These are phyloP conservation scores for Cryptops parisi DNA, from an alignment of 2,888 invertebrate species.

Conservation along the genomic window DNA sequence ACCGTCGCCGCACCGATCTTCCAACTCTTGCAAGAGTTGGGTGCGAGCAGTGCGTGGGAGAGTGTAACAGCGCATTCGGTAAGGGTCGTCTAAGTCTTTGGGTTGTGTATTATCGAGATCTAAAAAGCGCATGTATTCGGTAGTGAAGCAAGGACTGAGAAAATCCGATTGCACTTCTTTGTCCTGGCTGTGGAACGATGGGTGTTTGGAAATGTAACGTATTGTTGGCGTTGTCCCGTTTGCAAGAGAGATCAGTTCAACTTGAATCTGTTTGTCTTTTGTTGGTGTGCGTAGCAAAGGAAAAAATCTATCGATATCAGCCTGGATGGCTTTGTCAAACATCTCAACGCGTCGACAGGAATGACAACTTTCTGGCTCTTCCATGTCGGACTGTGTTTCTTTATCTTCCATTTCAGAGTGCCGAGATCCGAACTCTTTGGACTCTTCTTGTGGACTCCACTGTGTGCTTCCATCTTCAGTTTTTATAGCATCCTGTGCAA, in stretches of 20 bases:
- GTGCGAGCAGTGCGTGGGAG: slow-evolving; percentile 10
- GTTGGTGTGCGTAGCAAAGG: neutral
- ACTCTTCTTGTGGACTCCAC: slow-evolving; percentile 13
- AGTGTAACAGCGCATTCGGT: slow-evolving; percentile 7
- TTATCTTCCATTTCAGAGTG: slow-evolving; percentile 2
- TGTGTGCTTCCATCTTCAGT: slow-evolving; percentile 9
- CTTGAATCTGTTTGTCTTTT: slow-evolving; percentile 4
- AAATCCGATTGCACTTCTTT: slow-evolving; percentile 4
- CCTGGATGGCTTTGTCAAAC: slow-evolving; percentile 9
- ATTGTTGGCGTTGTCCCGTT: neutral
- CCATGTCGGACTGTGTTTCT: slow-evolving; percentile 7
- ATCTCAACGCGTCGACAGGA: slow-evolving; percentile 1
- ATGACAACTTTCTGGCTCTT: neutral
- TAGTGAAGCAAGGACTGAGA: slow-evolving; percentile 3
- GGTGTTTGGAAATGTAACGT: neutral
- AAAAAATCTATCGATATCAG: neutral
- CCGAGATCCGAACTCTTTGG: neutral
- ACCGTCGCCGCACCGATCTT: neutral
- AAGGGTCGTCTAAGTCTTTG: slow-evolving; percentile 6
- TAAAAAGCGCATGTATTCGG: slow-evolving; percentile 3
- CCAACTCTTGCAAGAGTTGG: slow-evolving; percentile 7
- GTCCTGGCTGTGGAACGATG: neutral
- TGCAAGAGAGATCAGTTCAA: neutral
- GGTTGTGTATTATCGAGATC: neutral
- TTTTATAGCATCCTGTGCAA: neutral